These are phyloP conservation scores for Nymphalis urticae DNA, from an alignment of 2,888 invertebrate genomes.

Conservation along the genomic window DNA sequence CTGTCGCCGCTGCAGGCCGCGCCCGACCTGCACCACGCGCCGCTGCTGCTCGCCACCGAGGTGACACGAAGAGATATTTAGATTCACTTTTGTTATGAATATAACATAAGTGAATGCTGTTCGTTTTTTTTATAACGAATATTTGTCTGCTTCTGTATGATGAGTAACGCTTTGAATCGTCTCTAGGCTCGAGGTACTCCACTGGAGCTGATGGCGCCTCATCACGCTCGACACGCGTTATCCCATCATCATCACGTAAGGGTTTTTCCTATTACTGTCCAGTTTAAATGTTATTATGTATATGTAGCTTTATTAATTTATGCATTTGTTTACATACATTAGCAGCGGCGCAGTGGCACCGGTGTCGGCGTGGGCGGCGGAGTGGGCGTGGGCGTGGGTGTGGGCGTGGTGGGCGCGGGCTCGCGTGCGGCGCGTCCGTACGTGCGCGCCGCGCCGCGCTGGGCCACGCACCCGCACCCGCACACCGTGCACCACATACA, in stretches of 20 bases:
- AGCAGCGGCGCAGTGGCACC: constrained; percentile 55
- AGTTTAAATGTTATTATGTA: too few species aligned
- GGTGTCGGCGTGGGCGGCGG: constrained; percentile 49
- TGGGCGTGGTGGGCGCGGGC: constrained; percentile 52
- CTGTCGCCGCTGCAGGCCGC: constrained; percentile 62
- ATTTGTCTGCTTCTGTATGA: not conserved
- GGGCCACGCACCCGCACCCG: constrained; percentile 79
- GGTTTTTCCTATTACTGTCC: constrained; percentile 14
- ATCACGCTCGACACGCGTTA: constrained; percentile 66
- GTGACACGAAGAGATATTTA: too few species aligned
- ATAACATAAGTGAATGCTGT: too few species aligned
- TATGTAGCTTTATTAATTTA: too few species aligned
- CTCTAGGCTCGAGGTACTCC: constrained; percentile 65
- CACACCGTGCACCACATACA: constrained; percentile 86
- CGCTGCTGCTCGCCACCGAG: constrained; percentile 66
- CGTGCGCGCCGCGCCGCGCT: constrained; percentile 86
- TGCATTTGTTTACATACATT: not conserved
- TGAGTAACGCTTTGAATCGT: not conserved
- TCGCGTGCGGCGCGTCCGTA: constrained; percentile 60
- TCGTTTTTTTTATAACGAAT: not conserved
- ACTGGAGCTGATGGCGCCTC: constrained; percentile 68
- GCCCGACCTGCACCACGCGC: constrained; percentile 66
- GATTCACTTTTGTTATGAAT: too few species aligned
- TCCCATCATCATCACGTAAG: constrained; percentile 68
- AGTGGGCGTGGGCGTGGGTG: constrained; percentile 49